phyloP scores from a whole-genome alignment of 2,797 vertebrate species.

The Macrochelys suwanniensis region DNA sequence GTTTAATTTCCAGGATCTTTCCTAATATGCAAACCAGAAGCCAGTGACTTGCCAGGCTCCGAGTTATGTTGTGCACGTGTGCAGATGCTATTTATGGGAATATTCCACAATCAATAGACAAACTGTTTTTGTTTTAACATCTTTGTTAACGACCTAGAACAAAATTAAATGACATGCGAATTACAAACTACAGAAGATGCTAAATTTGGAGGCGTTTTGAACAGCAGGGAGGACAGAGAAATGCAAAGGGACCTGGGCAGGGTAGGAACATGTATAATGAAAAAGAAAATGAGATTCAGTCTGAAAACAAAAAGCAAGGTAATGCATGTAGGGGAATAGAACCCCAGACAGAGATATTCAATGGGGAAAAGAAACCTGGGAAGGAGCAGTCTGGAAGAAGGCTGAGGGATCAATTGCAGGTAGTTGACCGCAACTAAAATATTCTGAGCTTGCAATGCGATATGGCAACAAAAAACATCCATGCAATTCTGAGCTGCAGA shows the following conservation, averaged over 20 bases:
- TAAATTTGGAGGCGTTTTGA: constrained; percentile 30
- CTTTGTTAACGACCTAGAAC: constrained; percentile 66
- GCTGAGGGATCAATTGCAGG: not conserved
- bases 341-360: not conserved
- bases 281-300: not conserved
- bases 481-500: not conserved
- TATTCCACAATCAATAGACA: constrained; percentile 58
- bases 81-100: constrained; percentile 62
- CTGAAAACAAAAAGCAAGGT: not conserved
- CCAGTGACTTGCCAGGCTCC: constrained; percentile 25
- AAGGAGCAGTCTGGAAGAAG: not conserved
- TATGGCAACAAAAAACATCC: not conserved
- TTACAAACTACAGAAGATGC: constrained; percentile 37
- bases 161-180: constrained; percentile 63
- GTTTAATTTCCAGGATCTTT: not conserved
- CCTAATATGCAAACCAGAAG: not conserved
- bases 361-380: not conserved
- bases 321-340: not conserved
- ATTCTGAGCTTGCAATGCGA: not conserved
- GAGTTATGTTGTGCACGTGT: not conserved
- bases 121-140: constrained; percentile 56
- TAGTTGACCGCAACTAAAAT: constrained; percentile 3
- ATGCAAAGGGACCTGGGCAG: not conserved
- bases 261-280: not conserved
- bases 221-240: not conserved